Conservation (phyloP, 1,140 invertebrate genomes). For the Saccostrea cuccullata region DNA sequence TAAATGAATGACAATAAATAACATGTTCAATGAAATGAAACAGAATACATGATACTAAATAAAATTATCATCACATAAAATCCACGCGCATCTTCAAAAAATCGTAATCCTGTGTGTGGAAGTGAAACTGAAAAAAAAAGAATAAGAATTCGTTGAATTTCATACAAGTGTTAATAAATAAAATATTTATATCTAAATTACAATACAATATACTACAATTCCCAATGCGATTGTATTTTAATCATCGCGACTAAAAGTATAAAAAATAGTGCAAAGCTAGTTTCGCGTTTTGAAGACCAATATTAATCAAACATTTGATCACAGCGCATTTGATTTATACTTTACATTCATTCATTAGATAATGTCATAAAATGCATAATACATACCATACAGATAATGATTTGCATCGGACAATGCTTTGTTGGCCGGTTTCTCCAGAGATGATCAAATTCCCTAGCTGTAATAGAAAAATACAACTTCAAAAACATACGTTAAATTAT, state of each 20-base stretch:
- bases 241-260: no score
- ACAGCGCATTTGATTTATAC: neutral
- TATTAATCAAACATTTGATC: neutral
- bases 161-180: no score
- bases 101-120: neutral
- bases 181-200: no score
- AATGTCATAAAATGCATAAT: neutral
- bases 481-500: neutral
- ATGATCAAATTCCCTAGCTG: constrained; percentile 1
- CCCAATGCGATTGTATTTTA: no score
- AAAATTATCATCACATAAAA: neutral
- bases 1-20: neutral
- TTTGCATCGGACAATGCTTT: neutral
- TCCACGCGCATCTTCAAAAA: neutral
- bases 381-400: constrained; percentile 22
- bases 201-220: no score
- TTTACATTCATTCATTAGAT: no score
- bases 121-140: neutral
- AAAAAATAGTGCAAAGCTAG: no score
- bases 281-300: no score
- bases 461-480: neutral
- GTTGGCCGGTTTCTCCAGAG: neutral
- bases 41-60: neutral
- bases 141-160: neutral
- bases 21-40: neutral